Evolutionary conservation across 2,797 vertebrate genomes (phyloP), one percentile per base, ranked within the genome.

Genomic region (Crax fasciolata): DNA sequence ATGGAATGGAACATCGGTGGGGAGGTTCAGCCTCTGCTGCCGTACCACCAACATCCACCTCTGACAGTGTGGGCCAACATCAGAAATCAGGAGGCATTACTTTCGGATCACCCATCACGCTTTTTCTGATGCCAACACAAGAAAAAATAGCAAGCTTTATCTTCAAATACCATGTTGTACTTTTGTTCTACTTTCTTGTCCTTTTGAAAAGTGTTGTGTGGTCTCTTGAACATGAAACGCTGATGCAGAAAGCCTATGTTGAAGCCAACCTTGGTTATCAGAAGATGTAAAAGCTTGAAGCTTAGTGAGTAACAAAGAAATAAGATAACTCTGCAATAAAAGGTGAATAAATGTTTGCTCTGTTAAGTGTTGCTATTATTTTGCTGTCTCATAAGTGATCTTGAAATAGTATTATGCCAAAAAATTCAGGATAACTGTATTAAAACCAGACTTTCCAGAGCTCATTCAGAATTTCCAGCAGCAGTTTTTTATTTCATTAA

Each of bases 401-500:
- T 91, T 84, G 44, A 25, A 46, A 19, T 24, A 48, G 10, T 71
- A 44, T 52, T 96, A 78, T 35, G 58, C n/a, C 3, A 80, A 85
- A 95, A 43, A 43, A 43, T 12, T n/a, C 65, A 83, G 38, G 10
- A 78, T 78, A 57, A 38, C 39, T 78, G 2, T 38, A 87, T 92
- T 87, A 66, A 93, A 87, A 66, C 6, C 43, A 91, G 70, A 44
- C 87, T 89, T 92, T 89, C 27, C 75, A 81, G 30, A 91, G 7
- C 28, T 92, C 70, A 84, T 92, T 88, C 70, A 66, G 32, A 66
- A 91, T 90, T 80, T 92, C 61, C 54, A 87, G 27, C 44, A 92
- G 17, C 35, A 80, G 35, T 19, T 17, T 80, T 92, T 83, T 77
- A 65, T 85, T 78, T 94, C 49, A 52, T 55, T 78, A 70, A 61